Conservation (phyloP, 1,140 invertebrate genomes). For the Ceratina japonica region DNA sequence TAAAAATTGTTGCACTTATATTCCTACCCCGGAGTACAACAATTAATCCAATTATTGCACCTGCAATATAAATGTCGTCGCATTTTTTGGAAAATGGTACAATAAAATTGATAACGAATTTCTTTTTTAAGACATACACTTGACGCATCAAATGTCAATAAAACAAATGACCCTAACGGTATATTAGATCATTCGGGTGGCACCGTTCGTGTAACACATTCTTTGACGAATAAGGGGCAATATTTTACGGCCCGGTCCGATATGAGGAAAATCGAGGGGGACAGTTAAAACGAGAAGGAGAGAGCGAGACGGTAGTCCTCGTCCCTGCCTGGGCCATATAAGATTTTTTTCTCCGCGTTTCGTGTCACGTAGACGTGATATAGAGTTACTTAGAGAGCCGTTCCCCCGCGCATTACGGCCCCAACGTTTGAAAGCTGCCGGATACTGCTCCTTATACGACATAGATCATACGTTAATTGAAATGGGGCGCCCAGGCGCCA, state of each 20-base stretch:
- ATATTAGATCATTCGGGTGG: not conserved
- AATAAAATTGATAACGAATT: no score
- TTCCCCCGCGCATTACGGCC: constrained; percentile 73
- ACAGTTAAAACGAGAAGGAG: constrained; percentile 38
- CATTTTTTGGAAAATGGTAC: no score
- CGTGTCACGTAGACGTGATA: constrained; percentile 79
- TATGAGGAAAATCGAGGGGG: constrained; percentile 21
- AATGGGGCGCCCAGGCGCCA: constrained; percentile 75
- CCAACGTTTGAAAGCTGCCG: constrained; percentile 75
- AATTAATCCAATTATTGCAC: no score
- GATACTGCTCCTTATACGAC: constrained; percentile 74
- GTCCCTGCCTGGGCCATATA: constrained; percentile 38
- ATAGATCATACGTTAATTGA: constrained; percentile 81
- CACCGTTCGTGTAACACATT: not conserved
- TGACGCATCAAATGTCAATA: no score
- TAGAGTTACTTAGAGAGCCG: constrained; percentile 79
- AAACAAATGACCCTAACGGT: no score
- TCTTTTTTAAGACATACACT: no score
- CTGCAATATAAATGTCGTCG: no score
- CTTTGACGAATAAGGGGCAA: not conserved
- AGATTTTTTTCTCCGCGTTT: constrained; percentile 67
- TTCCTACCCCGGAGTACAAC: no score
- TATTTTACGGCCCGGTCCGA: constrained; percentile 11
- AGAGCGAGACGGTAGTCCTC: constrained; percentile 42
- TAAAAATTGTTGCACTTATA: no score